Conservation (phyloP, 2,797 vertebrate species). For the Pachyuromys duprasi region DNA sequence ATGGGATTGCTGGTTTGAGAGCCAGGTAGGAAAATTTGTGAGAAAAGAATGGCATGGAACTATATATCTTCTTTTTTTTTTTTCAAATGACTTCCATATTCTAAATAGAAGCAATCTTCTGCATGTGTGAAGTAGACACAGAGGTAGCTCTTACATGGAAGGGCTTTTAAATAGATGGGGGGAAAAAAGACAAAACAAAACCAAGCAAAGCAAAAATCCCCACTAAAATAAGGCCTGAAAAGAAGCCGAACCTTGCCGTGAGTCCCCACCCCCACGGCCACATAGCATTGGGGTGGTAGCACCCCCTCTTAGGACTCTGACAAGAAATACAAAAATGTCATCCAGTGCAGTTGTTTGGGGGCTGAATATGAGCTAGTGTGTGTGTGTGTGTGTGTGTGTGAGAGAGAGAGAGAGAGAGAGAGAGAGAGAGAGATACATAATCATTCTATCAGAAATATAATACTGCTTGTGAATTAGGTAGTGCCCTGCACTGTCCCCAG, state of each 20-base stretch:
- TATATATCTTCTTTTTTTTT: conserved; percentile 74
- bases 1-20: conserved; percentile 56
- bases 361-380: conserved; percentile 57
- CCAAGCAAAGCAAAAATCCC: conserved; percentile 38
- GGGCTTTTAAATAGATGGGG: conserved; percentile 45
- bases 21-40: conserved; percentile 38
- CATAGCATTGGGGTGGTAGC: no score
- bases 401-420: background rate
- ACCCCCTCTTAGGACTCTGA: no score
- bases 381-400: background rate
- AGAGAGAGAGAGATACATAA: background rate
- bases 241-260: background rate
- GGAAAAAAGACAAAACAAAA: conserved; percentile 40
- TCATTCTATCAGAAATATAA: conserved; percentile 55
- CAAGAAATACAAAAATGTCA: background rate
- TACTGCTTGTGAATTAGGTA: conserved; percentile 19
- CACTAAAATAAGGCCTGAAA: background rate
- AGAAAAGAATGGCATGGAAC: conserved; percentile 67
- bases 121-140: conserved; percentile 12
- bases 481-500: conserved; percentile 20
- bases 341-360: conserved; percentile 37
- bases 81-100: conserved; percentile 66
- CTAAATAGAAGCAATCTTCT: conserved; percentile 54
- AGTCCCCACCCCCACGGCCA: conserved; percentile 11
- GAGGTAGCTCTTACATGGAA: background rate